Base-by-base conservation (phyloP, 2,113 vertebrate species). In the Talpa occidentalis region DNA sequence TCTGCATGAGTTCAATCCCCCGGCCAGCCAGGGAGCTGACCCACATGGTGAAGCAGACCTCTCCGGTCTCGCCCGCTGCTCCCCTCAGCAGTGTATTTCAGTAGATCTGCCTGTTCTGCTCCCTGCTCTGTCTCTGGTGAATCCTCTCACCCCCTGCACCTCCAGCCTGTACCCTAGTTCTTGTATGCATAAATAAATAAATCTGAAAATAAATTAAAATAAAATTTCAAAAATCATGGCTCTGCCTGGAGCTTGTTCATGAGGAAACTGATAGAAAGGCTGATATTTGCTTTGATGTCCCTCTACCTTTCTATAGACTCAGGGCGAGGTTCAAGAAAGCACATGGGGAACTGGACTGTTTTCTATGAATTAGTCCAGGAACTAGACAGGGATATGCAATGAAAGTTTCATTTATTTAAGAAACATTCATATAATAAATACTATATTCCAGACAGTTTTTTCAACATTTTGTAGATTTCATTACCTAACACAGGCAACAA, bases 391-490 rank as follows among this genome's bases (percentile, higher is more conserved):
- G 73, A 73, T 10, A 35, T 22, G 6, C 78, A 82, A 64, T 80
- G 37, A 59, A 66, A 56, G 22, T 52, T 47, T 72, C 69, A 70
- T 66, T 74, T 76, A 62, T n/a, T 73, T 94, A 76, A 80, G 21
- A 94, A 90, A 54, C 52, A 70, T 42, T 67, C 40, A 77, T 30
- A 60, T 67, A 62, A 47, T 22, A 91, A 78, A 73, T 70, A 24
- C 17, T 52, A 15, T 32, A 59, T 59, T 59, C 35, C 44, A 95
- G 82, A 74, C n/a, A 77, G 60, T 90, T 72, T 89, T 26, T n/a
- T 80, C 62, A 82, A 47, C 30, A 62, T 79, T 80, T 79, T n/a
- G 70, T 56, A 86, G 94, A 62, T 90, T 78, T 56, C 62, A 47
- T 77, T 86, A 56, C 26, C 49, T 56, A 59, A 90, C 24, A 14